These are phyloP conservation scores for Euwallacea similis DNA, from an alignment of 1,140 invertebrate genomes.

Conservation along the genomic window DNA sequence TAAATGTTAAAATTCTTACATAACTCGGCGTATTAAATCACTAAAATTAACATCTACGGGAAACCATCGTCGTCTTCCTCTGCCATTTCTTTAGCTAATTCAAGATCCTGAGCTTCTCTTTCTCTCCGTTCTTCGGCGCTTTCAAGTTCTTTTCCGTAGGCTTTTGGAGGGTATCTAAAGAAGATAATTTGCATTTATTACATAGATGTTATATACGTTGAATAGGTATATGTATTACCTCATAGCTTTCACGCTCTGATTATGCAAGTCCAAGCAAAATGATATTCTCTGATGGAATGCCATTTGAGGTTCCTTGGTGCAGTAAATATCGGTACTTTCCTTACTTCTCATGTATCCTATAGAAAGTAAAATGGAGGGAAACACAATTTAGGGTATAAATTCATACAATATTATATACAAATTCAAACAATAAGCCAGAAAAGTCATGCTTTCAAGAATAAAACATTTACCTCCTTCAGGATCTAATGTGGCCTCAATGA, in stretches of 20 bases:
- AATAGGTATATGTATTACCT: constrained; percentile 11
- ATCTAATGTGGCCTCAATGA: constrained; percentile 96
- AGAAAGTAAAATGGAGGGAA: neutral
- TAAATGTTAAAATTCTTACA: neutral
- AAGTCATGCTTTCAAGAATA: neutral
- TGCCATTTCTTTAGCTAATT: constrained; percentile 98
- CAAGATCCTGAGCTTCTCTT: constrained; percentile 95
- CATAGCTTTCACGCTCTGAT: constrained; percentile 98
- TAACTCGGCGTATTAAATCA: too few species aligned
- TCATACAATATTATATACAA: neutral
- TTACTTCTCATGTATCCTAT: constrained; percentile 91
- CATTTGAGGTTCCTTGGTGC: constrained; percentile 92
- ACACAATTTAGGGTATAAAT: neutral
- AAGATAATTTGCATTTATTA: neutral
- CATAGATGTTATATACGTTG: constrained; percentile 38
- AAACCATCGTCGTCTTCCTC: constrained; percentile 97
- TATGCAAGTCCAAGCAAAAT: constrained; percentile 97
- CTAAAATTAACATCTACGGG: constrained; percentile 53
- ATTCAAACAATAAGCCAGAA: too few species aligned
- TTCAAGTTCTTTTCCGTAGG: constrained; percentile 97
- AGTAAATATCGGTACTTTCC: constrained; percentile 96
- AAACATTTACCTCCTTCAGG: constrained; percentile 75
- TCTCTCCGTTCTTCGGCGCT: constrained; percentile 96
- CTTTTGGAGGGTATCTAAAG: constrained; percentile 91
- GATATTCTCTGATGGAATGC: constrained; percentile 98